Conservation (phyloP, 2,888 invertebrate species). For the Pyrrhia umbra region DNA sequence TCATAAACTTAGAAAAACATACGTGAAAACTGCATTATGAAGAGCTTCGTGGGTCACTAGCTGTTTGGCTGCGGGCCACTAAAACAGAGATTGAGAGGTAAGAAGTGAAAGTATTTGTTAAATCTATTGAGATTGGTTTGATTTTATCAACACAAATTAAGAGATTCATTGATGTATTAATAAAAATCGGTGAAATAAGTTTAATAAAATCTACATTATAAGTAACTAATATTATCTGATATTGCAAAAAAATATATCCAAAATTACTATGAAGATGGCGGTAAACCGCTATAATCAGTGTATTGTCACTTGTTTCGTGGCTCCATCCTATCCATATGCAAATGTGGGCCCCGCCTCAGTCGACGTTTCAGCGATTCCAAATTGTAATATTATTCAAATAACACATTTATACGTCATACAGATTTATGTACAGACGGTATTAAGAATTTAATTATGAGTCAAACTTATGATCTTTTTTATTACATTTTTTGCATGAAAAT, state of each 20-base stretch:
- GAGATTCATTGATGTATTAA: no score
- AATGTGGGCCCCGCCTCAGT: slow-evolving; percentile 69
- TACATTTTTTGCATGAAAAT: slow-evolving; percentile 56
- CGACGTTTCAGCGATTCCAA: slow-evolving; percentile 73
- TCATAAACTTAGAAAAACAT: slow-evolving; percentile 75
- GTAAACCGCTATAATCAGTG: neutral
- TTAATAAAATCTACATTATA: no score
- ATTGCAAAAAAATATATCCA: no score
- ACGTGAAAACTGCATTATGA: slow-evolving; percentile 74
- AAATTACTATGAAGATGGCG: neutral
- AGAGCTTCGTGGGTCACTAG: slow-evolving; percentile 66
- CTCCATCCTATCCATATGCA: slow-evolving; percentile 68
- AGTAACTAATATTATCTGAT: no score
- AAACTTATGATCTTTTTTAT: slow-evolving; percentile 60
- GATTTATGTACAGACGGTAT: slow-evolving; percentile 72
- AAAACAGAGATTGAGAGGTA: slow-evolving; percentile 21
- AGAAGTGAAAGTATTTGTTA: neutral
- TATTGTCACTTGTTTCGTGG: slow-evolving; percentile 23
- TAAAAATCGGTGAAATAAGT: no score
- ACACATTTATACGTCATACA: slow-evolving; percentile 74
- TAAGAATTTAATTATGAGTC: slow-evolving; percentile 71
- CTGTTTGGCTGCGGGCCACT: slow-evolving; percentile 42
- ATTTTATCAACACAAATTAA: neutral
- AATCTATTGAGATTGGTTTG: neutral
- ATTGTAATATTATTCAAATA: slow-evolving; percentile 82